Evolutionary conservation across 2,888 invertebrate genomes (phyloP).

Genomic region (Papilio demoleus): DNA sequence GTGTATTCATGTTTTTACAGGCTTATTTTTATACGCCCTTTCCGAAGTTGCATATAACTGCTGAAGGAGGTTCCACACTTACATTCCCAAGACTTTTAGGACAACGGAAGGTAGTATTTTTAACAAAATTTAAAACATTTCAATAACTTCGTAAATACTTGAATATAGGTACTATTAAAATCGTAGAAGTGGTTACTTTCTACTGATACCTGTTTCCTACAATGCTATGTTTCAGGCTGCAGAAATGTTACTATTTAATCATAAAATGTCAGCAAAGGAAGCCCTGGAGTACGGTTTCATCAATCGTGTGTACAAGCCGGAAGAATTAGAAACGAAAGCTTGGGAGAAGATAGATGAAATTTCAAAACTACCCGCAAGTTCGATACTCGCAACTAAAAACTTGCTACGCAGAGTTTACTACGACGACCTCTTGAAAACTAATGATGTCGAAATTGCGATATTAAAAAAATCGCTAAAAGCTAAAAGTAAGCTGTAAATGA

Average conservation of each 20-base stretch:
- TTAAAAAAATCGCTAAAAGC: conserved; percentile 71
- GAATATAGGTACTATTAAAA: background rate
- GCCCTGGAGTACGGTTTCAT: conserved; percentile 91
- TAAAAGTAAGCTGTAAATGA: conserved; percentile 54
- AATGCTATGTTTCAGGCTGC: conserved; percentile 72
- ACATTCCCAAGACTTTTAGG: conserved; percentile 94
- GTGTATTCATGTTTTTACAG: conserved; percentile 74
- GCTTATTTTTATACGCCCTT: conserved; percentile 96
- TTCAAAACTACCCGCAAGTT: conserved; percentile 80
- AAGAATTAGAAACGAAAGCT: conserved; percentile 83
- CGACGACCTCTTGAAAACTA: conserved; percentile 85
- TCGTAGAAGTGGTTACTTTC: background rate
- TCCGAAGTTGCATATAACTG: conserved; percentile 90
- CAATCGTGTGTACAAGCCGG: conserved; percentile 88
- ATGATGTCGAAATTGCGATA: conserved; percentile 86
- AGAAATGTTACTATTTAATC: conserved; percentile 87
- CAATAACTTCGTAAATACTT: too few relatives aligned
- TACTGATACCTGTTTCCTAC: background rate
- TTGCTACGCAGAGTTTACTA: conserved; percentile 85
- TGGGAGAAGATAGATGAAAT: conserved; percentile 83
- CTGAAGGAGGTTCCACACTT: conserved; percentile 95
- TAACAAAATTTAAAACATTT: too few relatives aligned
- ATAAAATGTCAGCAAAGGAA: conserved; percentile 90
- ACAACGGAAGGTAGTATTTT: conserved; percentile 85
- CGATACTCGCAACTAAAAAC: conserved; percentile 87